These are phyloP conservation scores for Tokudaia tokunoshimensis DNA, from an alignment of 2,797 vertebrate genomes.

Conservation along the genomic window DNA sequence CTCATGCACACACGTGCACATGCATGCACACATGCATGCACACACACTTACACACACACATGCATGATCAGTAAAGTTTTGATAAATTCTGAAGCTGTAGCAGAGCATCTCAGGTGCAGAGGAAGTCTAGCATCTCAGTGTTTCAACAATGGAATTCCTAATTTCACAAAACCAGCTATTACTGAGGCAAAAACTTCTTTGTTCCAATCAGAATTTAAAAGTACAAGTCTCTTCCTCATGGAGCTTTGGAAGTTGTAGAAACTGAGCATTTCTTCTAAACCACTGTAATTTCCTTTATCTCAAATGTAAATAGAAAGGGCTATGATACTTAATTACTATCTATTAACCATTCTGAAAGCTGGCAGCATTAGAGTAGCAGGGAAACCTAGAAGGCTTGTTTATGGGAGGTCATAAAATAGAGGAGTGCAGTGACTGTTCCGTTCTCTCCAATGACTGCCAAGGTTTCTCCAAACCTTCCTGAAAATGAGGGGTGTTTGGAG, in stretches of 20 bases:
- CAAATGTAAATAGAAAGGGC: conserved; percentile 19
- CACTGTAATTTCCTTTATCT: conserved; percentile 59
- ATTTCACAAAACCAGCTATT: not conserved
- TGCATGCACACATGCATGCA: too few relatives aligned
- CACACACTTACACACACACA: not conserved
- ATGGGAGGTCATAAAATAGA: conserved; percentile 44
- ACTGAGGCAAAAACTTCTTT: not conserved
- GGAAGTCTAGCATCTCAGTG: not conserved
- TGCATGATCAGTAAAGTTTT: not conserved
- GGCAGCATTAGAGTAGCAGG: not conserved
- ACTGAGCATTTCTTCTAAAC: not conserved
- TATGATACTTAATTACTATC: conserved; percentile 20
- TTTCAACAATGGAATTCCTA: not conserved
- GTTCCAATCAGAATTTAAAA: not conserved
- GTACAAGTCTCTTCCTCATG: not conserved
- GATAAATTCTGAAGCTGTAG: not conserved
- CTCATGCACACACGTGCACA: not conserved
- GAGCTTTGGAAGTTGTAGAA: not conserved
- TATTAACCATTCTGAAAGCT: not conserved
- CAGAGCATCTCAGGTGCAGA: not conserved
- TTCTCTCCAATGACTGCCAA: conserved; percentile 15
- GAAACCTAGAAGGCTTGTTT: not conserved
- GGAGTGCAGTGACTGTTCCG: not conserved
- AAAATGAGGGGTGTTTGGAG: conserved; percentile 11
- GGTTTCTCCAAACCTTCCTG: not conserved